Evolutionary conservation across 2,888 invertebrate genomes (phyloP).

Genomic region (Lutraria lutraria): DNA sequence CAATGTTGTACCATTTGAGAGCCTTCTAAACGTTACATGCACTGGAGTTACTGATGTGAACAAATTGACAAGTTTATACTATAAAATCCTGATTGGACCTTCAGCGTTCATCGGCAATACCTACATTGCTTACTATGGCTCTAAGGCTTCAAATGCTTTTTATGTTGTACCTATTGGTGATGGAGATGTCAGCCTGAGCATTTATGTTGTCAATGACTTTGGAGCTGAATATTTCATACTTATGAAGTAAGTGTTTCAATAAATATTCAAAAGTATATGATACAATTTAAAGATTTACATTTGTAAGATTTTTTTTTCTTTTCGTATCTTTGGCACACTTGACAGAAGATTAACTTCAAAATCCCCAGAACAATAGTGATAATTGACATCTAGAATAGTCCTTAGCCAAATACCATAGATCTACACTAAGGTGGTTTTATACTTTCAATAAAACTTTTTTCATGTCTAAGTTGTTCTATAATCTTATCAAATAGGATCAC

Average conservation of each 20-base stretch:
- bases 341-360: too few species aligned
- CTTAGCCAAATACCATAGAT: too few species aligned
- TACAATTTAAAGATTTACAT: too few species aligned
- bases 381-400: too few species aligned
- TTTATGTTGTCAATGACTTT: constrained; percentile 74
- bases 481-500: too few species aligned
- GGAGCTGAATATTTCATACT: constrained; percentile 59
- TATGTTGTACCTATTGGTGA: constrained; percentile 70
- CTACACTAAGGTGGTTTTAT: too few species aligned
- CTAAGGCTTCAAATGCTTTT: constrained; percentile 59
- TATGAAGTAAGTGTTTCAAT: neutral
- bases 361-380: too few species aligned
- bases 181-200: constrained; percentile 63
- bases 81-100: constrained; percentile 65
- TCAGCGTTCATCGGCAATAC: neutral
- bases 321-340: too few species aligned
- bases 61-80: constrained; percentile 60
- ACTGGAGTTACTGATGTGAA: constrained; percentile 72
- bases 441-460: too few species aligned
- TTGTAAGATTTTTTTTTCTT: too few species aligned
- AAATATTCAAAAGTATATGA: neutral
- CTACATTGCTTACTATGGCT: constrained; percentile 74
- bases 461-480: too few species aligned
- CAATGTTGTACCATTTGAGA: constrained; percentile 62
- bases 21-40: constrained; percentile 69